phyloP scores from a whole-genome alignment of 2,888 invertebrate species.

The Trachelus iudaicus region DNA sequence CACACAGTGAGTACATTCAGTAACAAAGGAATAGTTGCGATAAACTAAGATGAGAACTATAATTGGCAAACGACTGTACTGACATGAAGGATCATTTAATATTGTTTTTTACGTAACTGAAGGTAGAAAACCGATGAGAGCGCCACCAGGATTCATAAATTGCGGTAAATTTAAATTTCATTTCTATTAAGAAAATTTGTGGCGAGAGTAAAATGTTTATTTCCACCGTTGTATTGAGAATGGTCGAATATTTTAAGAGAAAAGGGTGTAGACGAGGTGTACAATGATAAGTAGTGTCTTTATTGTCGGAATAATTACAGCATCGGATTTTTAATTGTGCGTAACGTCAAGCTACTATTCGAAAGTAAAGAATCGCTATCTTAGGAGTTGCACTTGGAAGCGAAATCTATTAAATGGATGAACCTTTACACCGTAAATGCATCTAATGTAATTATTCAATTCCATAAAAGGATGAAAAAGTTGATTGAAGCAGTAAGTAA shows the following conservation, averaged over 20 bases:
- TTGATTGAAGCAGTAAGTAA: background rate
- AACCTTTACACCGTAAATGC: background rate
- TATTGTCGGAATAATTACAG: constrained; percentile 1
- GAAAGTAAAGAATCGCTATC: background rate
- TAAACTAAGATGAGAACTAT: background rate
- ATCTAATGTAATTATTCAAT: background rate
- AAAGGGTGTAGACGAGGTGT: background rate
- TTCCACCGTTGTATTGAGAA: background rate
- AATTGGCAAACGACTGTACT: background rate
- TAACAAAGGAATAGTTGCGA: background rate
- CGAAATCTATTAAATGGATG: background rate
- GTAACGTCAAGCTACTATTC: background rate
- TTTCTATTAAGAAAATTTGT: background rate
- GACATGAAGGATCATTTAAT: too few relatives aligned
- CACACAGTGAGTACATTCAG: background rate
- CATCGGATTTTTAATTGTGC: background rate
- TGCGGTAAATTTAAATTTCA: background rate
- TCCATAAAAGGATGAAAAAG: background rate
- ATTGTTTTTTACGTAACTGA: too few relatives aligned
- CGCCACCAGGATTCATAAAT: background rate
- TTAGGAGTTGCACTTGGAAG: background rate
- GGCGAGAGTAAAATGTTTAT: background rate
- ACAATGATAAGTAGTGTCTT: background rate
- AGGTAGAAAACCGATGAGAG: background rate
- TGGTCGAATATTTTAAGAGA: background rate